These are phyloP conservation scores for Lophotriccus pileatus DNA, from an alignment of 2,797 vertebrate genomes.

Conservation along the genomic window DNA sequence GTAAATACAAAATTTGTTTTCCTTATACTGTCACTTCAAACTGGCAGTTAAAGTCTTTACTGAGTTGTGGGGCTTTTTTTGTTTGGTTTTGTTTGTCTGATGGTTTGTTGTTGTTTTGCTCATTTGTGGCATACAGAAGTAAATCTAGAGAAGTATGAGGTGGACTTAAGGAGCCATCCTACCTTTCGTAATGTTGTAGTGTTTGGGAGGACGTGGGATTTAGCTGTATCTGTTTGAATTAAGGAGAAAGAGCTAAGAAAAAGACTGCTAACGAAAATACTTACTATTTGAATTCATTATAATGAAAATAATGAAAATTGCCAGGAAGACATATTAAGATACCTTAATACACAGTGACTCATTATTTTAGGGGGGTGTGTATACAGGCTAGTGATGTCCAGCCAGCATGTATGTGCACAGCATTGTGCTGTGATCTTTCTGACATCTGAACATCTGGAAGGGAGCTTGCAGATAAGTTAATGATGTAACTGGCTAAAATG, in stretches of 20 bases:
- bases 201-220: not conserved
- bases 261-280: not conserved
- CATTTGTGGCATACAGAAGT: not conserved
- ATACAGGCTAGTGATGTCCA: not conserved
- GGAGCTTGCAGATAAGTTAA: not conserved
- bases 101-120: not conserved
- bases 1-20: not conserved
- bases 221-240: not conserved
- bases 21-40: not conserved
- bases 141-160: not conserved
- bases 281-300: no score
- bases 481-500: not conserved
- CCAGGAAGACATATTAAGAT: not conserved
- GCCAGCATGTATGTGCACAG: not conserved
- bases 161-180: not conserved
- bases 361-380: not conserved
- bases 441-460: not conserved
- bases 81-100: not conserved
- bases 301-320: not conserved
- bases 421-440: not conserved
- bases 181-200: not conserved
- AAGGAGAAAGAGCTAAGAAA: not conserved
- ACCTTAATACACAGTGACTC: not conserved
- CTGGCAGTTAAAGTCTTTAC: not conserved
- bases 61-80: no score